Conservation (phyloP, 2,797 vertebrate species). For the Adrianichthys oophorus region DNA sequence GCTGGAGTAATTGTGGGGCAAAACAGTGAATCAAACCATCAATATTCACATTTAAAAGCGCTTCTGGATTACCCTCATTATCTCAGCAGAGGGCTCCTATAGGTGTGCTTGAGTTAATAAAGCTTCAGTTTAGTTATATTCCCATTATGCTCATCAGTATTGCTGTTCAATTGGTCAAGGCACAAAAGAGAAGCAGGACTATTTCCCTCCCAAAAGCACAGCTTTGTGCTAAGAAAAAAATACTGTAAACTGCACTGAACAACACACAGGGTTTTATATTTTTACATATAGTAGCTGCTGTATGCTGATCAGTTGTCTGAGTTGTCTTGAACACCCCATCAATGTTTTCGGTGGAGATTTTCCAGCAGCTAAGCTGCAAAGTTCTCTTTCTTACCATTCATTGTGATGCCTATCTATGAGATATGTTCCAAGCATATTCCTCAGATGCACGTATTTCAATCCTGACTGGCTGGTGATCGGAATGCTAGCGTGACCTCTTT, state of each 20-base stretch:
- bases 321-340: constrained; percentile 47
- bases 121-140: constrained; percentile 1
- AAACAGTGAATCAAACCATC: constrained; percentile 48
- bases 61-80: constrained; percentile 17
- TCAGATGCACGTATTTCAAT: too few species aligned
- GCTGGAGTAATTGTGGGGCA: constrained; percentile 36
- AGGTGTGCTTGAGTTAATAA: constrained; percentile 12
- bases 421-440: too few species aligned
- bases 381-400: too few species aligned
- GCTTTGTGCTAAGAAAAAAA: constrained; percentile 2
- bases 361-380: too few species aligned
- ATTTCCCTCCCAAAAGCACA: neutral
- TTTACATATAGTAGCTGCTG: constrained; percentile 33
- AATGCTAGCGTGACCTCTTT: too few species aligned
- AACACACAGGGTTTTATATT: too few species aligned
- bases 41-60: constrained; percentile 29
- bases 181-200: constrained; percentile 4
- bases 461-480: too few species aligned
- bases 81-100: constrained; percentile 10
- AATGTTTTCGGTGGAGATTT: too few species aligned
- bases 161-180: neutral
- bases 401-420: too few species aligned
- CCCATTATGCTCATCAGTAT: constrained; percentile 8
- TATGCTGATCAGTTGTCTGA: constrained; percentile 26
- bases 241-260: too few species aligned